Base-by-base conservation (phyloP, 1,140 invertebrate genomes). In the Drosophila obscura region DNA sequence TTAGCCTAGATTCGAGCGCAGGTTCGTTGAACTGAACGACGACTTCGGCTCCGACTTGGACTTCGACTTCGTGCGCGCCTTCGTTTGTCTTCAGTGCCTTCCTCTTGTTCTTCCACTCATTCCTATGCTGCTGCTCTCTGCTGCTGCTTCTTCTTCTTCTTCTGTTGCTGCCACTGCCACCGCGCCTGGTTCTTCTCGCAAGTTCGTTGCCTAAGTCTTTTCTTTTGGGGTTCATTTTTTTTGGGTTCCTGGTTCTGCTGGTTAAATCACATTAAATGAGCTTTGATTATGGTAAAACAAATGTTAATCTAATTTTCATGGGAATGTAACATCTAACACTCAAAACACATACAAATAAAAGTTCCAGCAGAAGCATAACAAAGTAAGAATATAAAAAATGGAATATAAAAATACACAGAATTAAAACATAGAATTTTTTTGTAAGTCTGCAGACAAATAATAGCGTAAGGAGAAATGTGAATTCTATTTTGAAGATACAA, bases 1-100 rank as follows among this genome's bases (percentile, higher is more conserved):
- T 91, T 91, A 91, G 90, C 90, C 90, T 91, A 91, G 90, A 91
- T 91, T 91, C 83, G 73, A 88, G 88, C 78, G 88, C 81, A 80
- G 82, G 90, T 91, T 91, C 90, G 90, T 87, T 91, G 90, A 91
- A 91, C 90, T 84, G 76, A 66, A 39, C 35, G 35, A 39, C 11
- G 35, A 13, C 35, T 39, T 39, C 66, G 58, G 57, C 16, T 55
- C 11, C 35, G 11, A 13, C 35, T 39, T 39, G 35, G 41, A 43
- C 49, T 41, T 57, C 58, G 65, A 19, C 19, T 19, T 19, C 31
- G n/a, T 13, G 35, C 35, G 35, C 35, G 22, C n/a, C 57, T 57
- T 24, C 39, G 57, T n/a, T 19, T 26, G 16, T 15, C 50, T 50
- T 24, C 61, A 62, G 59, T 26, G 51, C 60, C 60, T 49, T 48